Evolutionary conservation across 2,113 vertebrate species (phyloP).

Genomic region (Tychaedon coryphoeus): DNA sequence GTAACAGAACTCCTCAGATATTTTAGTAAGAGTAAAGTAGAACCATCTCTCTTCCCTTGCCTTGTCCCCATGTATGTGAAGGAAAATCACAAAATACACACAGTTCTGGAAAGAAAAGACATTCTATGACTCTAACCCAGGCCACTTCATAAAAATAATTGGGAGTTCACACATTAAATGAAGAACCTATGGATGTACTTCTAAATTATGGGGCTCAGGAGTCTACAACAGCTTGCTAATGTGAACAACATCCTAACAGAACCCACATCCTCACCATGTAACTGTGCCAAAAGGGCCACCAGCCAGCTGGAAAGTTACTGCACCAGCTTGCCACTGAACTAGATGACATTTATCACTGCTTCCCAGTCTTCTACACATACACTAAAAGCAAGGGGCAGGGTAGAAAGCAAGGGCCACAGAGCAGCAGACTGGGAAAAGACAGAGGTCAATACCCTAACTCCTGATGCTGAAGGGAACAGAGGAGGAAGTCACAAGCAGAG

Average conservation of each 20-base stretch:
- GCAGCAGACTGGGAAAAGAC: not conserved
- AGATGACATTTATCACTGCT: not conserved
- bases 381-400: not conserved
- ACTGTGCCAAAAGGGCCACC: not conserved
- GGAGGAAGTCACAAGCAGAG: not conserved
- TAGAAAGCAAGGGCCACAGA: not conserved
- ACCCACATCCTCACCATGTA: accelerated
- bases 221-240: not conserved
- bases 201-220: not conserved
- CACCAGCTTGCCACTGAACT: not conserved
- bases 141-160: not conserved
- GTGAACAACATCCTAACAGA: not conserved
- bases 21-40: not conserved
- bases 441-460: not conserved
- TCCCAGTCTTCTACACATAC: not conserved
- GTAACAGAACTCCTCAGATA: not conserved
- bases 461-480: not conserved
- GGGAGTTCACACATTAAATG: not conserved
- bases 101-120: not conserved
- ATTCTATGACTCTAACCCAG: not conserved
- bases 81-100: not conserved
- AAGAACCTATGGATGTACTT: not conserved
- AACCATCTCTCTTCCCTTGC: not conserved
- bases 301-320: not conserved
- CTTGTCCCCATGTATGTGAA: not conserved